These are phyloP conservation scores for Rotaria magnacalcarata DNA, from an alignment of 2,888 invertebrate genomes.

Conservation along the genomic window DNA sequence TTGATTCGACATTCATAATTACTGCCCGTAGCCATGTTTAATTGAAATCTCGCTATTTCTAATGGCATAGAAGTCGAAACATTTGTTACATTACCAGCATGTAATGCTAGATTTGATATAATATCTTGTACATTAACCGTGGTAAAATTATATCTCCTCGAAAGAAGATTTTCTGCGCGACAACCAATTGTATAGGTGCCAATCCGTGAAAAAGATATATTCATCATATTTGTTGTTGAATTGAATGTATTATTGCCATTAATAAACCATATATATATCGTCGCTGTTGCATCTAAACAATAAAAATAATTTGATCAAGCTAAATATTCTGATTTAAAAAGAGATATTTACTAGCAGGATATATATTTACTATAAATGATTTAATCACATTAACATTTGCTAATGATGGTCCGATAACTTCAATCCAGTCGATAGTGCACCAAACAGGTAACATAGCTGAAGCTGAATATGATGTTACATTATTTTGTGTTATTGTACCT, in stretches of 20 bases:
- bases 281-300: neutral
- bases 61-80: constrained; percentile 13
- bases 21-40: neutral
- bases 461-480: neutral
- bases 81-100: neutral
- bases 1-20: constrained; percentile 24
- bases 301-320: neutral
- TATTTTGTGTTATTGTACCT: neutral
- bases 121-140: neutral
- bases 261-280: neutral
- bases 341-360: neutral
- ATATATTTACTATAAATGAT: neutral
- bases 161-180: neutral
- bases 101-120: neutral
- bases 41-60: neutral
- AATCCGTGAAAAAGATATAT: neutral
- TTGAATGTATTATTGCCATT: neutral
- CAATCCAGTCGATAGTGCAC: neutral
- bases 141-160: neutral
- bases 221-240: neutral
- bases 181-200: neutral
- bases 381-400: neutral
- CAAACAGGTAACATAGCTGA: neutral
- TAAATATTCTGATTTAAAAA: neutral
- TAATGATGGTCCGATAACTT: neutral